Evolutionary conservation across 2,797 vertebrate genomes (phyloP).

Genomic region (Phoebastria nigripes): DNA sequence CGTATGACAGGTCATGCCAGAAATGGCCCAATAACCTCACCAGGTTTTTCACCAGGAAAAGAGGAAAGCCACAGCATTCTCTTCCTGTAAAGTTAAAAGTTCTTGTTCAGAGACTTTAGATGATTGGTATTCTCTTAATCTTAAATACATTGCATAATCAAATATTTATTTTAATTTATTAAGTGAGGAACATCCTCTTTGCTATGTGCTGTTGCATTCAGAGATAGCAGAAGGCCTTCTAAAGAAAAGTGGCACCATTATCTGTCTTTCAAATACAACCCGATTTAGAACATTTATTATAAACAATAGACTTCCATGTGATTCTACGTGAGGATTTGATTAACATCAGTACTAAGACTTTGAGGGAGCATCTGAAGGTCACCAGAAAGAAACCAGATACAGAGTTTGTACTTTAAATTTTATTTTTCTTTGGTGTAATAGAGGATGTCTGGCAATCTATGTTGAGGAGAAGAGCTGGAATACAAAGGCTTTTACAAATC

Average conservation of each 20-base stretch:
- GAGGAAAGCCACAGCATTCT: neutral
- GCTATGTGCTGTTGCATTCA: neutral
- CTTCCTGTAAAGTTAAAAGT: neutral
- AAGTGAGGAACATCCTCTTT: neutral
- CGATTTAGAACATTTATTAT: neutral
- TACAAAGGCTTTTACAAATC: neutral
- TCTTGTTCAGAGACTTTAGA: neutral
- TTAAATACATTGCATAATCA: neutral
- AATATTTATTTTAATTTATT: neutral
- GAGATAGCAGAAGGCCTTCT: neutral
- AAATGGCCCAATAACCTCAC: neutral
- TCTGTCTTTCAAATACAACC: neutral
- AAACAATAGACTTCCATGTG: neutral
- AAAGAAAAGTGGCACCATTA: neutral
- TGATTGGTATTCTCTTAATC: neutral
- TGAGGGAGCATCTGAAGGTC: neutral
- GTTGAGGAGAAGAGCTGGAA: neutral
- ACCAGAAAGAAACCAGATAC: neutral
- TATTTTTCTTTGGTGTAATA: neutral
- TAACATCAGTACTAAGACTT: neutral
- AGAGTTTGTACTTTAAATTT: neutral
- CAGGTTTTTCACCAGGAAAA: neutral
- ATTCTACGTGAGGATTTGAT: neutral
- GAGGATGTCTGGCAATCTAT: neutral
- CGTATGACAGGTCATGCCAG: neutral